Percentiles rank a stretch among this genome's conserved stretches.
Conservation (phyloP, 2,888 invertebrate species). For the Scaptomyza parva region DNA sequence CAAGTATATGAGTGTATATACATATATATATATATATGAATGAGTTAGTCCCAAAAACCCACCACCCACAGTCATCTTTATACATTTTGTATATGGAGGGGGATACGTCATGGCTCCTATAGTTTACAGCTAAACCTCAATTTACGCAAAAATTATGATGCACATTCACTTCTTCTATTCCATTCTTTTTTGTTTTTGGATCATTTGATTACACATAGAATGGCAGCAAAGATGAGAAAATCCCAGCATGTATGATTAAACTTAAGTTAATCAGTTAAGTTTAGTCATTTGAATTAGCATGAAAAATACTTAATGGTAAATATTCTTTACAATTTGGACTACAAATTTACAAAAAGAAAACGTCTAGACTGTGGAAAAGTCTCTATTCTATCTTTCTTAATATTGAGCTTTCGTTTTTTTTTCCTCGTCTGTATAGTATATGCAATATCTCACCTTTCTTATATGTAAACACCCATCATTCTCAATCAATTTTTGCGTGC, state of each 20-base stretch:
- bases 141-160: slow-evolving; percentile 11
- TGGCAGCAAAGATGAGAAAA: too few species aligned
- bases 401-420: too few species aligned
- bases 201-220: slow-evolving; percentile 11
- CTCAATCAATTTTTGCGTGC: slow-evolving; percentile 11
- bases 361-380: too few species aligned
- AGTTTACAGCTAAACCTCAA: slow-evolving; percentile 30
- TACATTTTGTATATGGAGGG: slow-evolving; percentile 6
- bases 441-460: too few species aligned
- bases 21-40: background rate
- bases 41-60: slow-evolving; percentile 1
- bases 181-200: slow-evolving; percentile 6
- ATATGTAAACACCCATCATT: slow-evolving; percentile 55
- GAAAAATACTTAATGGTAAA: background rate
- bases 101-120: slow-evolving; percentile 42
- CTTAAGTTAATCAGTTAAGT: background rate
- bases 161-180: slow-evolving; percentile 12
- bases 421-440: too few species aligned
- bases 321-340: slow-evolving; percentile 1
- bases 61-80: slow-evolving; percentile 48
- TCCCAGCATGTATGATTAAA: background rate
- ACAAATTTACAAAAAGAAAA: too few species aligned
- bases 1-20: background rate
- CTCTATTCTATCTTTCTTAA: too few species aligned
- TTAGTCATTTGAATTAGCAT: background rate